Evolutionary conservation across 2,113 vertebrate species (phyloP).

Genomic region (Nyctereutes procyonoides): DNA sequence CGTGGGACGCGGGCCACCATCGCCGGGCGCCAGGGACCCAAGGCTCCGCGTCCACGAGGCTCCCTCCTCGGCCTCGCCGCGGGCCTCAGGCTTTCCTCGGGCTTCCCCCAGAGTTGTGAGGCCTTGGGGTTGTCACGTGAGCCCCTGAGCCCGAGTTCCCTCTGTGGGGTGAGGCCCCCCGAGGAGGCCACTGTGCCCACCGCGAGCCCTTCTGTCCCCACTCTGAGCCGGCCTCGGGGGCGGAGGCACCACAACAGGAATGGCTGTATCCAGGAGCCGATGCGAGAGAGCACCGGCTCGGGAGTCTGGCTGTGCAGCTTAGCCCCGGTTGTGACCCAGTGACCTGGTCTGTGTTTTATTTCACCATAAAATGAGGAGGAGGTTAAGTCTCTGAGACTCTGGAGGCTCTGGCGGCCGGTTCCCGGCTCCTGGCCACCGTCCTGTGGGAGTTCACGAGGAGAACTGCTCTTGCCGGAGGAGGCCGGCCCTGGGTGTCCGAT

Average conservation of each 20-base stretch:
- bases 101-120: neutral
- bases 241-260: neutral
- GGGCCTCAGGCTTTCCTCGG: neutral
- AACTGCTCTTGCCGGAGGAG: neutral
- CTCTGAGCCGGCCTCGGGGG: neutral
- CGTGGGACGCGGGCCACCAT: too few relatives aligned
- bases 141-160: too few relatives aligned
- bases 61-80: neutral
- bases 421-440: neutral
- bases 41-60: too few relatives aligned
- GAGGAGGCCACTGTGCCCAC: too few relatives aligned
- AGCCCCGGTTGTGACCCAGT: neutral
- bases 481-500: neutral
- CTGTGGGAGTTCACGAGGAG: neutral
- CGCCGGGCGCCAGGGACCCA: too few relatives aligned
- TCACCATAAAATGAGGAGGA: neutral
- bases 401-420: neutral
- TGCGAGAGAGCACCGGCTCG: neutral
- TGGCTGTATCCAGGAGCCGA: neutral
- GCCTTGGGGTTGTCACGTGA: neutral
- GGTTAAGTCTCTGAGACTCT: neutral
- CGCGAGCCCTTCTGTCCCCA: too few relatives aligned
- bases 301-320: neutral
- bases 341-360: neutral
- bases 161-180: too few relatives aligned